Percentiles rank a stretch among this genome's conserved stretches.
Evolutionary conservation across 2,113 vertebrate genomes (phyloP).

Genomic region (Xenopus tropicalis): UCB_Xtro_10.0 CM004443.2:159023501-159024000

Average conservation of each 20-base stretch:
- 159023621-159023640: slow-evolving; percentile 93
- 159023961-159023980: slow-evolving; percentile 74
- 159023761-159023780: slow-evolving; percentile 87
- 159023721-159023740: slow-evolving; percentile 60
- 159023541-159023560: slow-evolving; percentile 79
- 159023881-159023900: slow-evolving; percentile 74
- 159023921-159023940: slow-evolving; percentile 65
- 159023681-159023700: slow-evolving; percentile 74
- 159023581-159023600: slow-evolving; percentile 91
- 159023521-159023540: slow-evolving; percentile 98
- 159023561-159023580: slow-evolving; percentile 84
- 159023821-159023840: slow-evolving; percentile 60
- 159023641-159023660: slow-evolving; percentile 94
- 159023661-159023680: slow-evolving; percentile 97
- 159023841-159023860: slow-evolving; percentile 71
- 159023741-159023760: slow-evolving; percentile 82
- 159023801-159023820: slow-evolving; percentile 66
- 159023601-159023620: slow-evolving; percentile 92
- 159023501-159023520: slow-evolving; percentile 83
- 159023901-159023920: slow-evolving; percentile 66
- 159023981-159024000: slow-evolving; percentile 62
- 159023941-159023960: slow-evolving; percentile 72
- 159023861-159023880: slow-evolving; percentile 64
- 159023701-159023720: slow-evolving; percentile 73
- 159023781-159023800: slow-evolving; percentile 71